Base-by-base conservation (phyloP, 92 coral and sea anemone species). In the Heteractis magnifica region DNA sequence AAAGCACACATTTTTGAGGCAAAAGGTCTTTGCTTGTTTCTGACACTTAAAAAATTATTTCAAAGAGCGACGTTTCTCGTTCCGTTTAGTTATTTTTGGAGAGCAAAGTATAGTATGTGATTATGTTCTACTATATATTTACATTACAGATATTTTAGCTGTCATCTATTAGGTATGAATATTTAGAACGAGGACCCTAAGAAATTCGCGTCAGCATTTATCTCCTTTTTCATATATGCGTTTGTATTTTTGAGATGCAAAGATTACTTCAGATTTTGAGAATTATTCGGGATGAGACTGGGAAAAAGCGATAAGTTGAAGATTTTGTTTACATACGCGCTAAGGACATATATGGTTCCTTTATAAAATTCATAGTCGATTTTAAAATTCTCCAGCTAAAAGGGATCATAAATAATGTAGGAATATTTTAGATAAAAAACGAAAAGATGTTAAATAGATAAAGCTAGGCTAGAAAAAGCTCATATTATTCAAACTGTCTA, bases 351-450 rank as follows among this genome's bases (percentile, higher is more conserved):
- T 6, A 8, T 18, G 6, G 19, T 62, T 62, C 21, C 19, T 12
- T 18, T 58, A 62, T 62, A 34, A 34, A 34, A 62, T 62, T 62
- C 70, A 62, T 18, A 51, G 65, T 8, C 73, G 49, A 44, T 59
- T 68, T 64, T 79, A 41, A 65, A 64, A 41, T 64, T 51, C 44
- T 34, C 58, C 23, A 51, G 73, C 71, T 74, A 50, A 81, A 68
- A 56, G 65, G 51, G 64, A 34, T 65, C 0, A 79, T 79, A 19
- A 79, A 79, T 51, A 68, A 65, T 65, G 49, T 11, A 81, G 73
- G 19, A 8, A 49, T 53, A 68, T 51, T 81, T 26, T 81, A 51
- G 58, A 74, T 73, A 20, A 21, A 75, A 58, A 56, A 21, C 65
- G 50, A 21, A 10, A 68, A 72, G 75, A 12, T 49, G 58, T 10